Conservation (phyloP, 2,797 vertebrate species). For the Tragelaphus oryx region DNA sequence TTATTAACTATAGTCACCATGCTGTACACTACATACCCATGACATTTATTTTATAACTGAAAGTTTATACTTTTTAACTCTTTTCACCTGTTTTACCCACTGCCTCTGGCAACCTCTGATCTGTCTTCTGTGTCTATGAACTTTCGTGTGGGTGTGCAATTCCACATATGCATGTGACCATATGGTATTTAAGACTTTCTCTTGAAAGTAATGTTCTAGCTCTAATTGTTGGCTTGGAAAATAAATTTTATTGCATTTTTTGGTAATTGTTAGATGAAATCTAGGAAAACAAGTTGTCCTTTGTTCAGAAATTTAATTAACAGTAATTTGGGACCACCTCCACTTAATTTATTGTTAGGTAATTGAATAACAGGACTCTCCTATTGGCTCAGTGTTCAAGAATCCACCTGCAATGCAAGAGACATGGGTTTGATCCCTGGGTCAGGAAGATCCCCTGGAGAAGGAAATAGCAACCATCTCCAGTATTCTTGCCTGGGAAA, state of each 20-base stretch:
- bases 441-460: neutral
- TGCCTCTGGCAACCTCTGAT: neutral
- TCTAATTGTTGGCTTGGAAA: neutral
- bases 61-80: neutral
- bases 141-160: neutral
- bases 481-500: neutral
- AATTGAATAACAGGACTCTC: neutral
- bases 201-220: neutral
- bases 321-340: neutral
- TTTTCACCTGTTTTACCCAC: neutral
- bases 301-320: neutral
- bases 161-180: neutral
- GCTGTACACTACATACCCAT: neutral
- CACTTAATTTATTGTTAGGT: neutral
- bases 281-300: neutral
- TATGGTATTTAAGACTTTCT: neutral
- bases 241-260: neutral
- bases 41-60: neutral
- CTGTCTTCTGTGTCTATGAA: neutral
- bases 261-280: neutral
- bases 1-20: neutral
- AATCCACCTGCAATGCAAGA: neutral
- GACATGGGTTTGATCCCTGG: neutral
- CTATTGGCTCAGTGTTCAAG: neutral
- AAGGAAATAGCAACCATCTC: neutral